These are phyloP conservation scores for Vanessa atalanta DNA, from an alignment of 1,140 invertebrate species.

Conservation along the genomic window DNA sequence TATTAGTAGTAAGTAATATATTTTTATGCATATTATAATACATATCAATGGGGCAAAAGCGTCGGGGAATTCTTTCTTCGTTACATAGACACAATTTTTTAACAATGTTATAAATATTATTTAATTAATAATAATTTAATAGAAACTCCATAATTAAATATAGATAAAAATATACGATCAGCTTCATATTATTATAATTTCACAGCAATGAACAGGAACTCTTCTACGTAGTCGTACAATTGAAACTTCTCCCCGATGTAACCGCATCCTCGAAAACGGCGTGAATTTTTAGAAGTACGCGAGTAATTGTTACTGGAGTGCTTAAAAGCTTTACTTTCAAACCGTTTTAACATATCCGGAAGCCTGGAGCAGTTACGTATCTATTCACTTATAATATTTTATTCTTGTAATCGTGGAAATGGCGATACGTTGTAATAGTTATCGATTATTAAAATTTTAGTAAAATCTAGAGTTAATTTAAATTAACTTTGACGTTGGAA, in stretches of 20 bases:
- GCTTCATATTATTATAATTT: not conserved
- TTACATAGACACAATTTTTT: no score
- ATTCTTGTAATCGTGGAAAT: conserved; percentile 3
- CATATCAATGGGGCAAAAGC: no score
- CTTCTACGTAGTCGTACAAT: conserved; percentile 24
- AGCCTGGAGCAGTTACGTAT: conserved; percentile 15
- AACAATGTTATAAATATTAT: no score
- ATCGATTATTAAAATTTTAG: not conserved
- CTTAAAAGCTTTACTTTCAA: conserved; percentile 50
- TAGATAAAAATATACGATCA: not conserved
- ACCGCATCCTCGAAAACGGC: conserved; percentile 33
- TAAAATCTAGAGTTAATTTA: no score
- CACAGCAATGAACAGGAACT: conserved; percentile 3
- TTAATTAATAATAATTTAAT: no score
- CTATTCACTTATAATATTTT: conserved; percentile 19
- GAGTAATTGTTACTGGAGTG: conserved; percentile 45
- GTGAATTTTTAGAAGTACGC: conserved; percentile 39
- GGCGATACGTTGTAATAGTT: not conserved
- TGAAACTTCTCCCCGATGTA: conserved; percentile 25
- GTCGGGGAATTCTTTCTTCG: no score
- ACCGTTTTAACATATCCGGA: conserved; percentile 40
- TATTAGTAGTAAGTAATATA: no score
- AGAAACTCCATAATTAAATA: no score
- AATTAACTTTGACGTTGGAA: no score
- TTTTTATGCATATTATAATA: no score